phyloP scores from a whole-genome alignment of 2,888 invertebrate genomes.

The Hecatera dysodea region DNA sequence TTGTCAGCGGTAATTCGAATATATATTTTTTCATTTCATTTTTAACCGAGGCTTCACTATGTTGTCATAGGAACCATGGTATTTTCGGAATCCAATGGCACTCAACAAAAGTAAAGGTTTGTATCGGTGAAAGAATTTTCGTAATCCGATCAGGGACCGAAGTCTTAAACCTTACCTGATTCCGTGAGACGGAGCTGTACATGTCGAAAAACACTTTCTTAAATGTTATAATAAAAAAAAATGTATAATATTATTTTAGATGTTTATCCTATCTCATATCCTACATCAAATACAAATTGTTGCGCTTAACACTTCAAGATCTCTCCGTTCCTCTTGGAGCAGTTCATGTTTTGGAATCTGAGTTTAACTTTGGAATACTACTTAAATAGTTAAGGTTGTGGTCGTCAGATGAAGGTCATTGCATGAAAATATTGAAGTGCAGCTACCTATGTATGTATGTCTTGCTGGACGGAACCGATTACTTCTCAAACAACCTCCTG shows the following conservation, averaged over 20 bases:
- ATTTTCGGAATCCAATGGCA: background rate
- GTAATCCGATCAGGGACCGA: background rate
- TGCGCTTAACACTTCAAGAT: background rate
- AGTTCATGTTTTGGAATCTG: background rate
- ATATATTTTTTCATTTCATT: background rate
- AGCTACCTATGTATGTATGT: too few species aligned
- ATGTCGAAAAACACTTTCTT: background rate
- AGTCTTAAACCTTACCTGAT: background rate
- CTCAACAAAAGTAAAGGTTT: background rate
- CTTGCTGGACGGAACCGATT: background rate
- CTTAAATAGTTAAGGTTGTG: constrained; percentile 2
- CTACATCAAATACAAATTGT: background rate
- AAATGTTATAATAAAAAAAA: too few species aligned
- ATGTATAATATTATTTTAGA: too few species aligned
- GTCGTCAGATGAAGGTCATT: too few species aligned
- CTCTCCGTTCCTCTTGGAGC: background rate
- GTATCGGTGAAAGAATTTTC: background rate
- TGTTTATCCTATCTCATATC: too few species aligned
- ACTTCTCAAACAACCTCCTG: background rate
- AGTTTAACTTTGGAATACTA: constrained; percentile 7
- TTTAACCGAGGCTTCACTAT: background rate
- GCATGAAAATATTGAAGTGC: background rate
- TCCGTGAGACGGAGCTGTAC: background rate
- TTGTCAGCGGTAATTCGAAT: background rate
- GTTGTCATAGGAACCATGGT: too few species aligned